Evolutionary conservation across 2,797 vertebrate genomes (phyloP).

Genomic region (Natrix natrix): DNA sequence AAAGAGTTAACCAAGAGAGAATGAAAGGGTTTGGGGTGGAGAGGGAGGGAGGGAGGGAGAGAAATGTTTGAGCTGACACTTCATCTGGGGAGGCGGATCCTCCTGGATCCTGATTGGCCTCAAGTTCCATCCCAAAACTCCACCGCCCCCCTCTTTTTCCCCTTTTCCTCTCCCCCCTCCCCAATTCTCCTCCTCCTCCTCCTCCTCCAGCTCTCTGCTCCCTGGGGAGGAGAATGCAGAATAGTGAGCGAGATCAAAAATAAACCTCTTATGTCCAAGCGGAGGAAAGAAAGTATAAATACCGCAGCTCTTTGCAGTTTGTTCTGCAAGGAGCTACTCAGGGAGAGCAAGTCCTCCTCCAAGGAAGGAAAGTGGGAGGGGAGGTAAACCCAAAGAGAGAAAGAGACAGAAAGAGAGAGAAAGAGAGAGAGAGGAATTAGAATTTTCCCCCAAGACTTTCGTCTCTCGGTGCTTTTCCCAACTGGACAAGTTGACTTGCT

Average conservation of each 20-base stretch:
- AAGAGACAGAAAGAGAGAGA: background rate
- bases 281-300: conserved; percentile 90
- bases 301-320: conserved; percentile 74
- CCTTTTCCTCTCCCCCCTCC: background rate
- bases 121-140: conserved; percentile 74
- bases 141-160: background rate
- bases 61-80: conserved; percentile 62
- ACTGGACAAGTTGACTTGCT: background rate
- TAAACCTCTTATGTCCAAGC: conserved; percentile 88
- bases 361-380: background rate
- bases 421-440: background rate
- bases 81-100: conserved; percentile 67
- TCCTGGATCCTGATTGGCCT: conserved; percentile 80
- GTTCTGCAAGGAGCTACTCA: conserved; percentile 55
- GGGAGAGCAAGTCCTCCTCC: background rate
- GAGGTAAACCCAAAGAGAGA: background rate
- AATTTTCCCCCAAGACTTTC: background rate
- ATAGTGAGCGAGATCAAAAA: conserved; percentile 87
- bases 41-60: background rate
- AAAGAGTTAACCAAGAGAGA: conserved; percentile 59
- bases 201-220: conserved; percentile 74
- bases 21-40: background rate
- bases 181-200: conserved; percentile 68
- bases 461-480: background rate
- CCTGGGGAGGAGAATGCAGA: conserved; percentile 89